These are phyloP conservation scores for Clunio marinus DNA, from an alignment of 2,888 invertebrate genomes.

Conservation along the genomic window DNA sequence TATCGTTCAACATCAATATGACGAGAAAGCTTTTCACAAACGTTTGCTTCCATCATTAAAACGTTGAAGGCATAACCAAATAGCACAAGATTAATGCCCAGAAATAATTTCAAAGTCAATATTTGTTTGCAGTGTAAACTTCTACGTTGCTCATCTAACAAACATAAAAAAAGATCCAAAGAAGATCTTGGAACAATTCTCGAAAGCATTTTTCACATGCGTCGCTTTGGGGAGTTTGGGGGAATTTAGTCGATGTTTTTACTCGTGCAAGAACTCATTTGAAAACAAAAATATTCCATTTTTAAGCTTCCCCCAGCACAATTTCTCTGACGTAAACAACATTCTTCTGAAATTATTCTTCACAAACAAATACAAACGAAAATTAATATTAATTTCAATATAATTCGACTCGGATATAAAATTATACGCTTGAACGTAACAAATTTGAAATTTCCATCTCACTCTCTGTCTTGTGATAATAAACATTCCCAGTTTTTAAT, in stretches of 20 bases:
- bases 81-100: slow-evolving; percentile 23
- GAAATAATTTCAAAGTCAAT: slow-evolving; percentile 30
- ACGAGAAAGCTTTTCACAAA: no score
- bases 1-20: no score
- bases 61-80: background rate
- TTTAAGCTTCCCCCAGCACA: background rate
- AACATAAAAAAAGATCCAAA: no score
- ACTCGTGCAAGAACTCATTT: no score
- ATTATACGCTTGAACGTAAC: slow-evolving; percentile 33
- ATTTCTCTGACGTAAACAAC: background rate
- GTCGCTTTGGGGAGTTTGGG: no score
- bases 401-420: slow-evolving; percentile 38
- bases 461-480: slow-evolving; percentile 21
- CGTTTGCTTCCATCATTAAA: no score
- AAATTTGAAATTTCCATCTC: slow-evolving; percentile 10
- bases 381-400: slow-evolving; percentile 37
- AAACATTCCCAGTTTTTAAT: background rate
- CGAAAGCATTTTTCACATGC: no score
- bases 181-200: no score
- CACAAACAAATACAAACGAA: background rate
- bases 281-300: no score
- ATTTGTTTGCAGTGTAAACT: slow-evolving; percentile 2
- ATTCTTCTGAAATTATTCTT: background rate
- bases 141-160: no score
- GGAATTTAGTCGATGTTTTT: no score